phyloP scores from a whole-genome alignment of 2,113 vertebrate genomes.

The Paracanthobrama guichenoti region DNA sequence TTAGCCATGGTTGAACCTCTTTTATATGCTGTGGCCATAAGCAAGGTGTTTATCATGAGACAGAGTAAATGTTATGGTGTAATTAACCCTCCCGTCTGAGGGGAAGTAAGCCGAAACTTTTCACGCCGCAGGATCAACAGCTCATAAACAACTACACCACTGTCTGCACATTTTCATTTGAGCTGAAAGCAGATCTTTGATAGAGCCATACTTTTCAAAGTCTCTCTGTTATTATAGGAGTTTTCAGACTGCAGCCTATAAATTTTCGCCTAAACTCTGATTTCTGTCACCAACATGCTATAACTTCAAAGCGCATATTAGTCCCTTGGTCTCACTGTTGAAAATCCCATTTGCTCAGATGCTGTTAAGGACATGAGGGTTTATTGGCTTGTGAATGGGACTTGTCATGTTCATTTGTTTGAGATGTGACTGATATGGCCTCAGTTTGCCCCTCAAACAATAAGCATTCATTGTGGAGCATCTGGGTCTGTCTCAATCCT shows the following conservation, averaged over 20 bases:
- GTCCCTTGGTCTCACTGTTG: constrained; percentile 7
- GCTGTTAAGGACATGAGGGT: background rate
- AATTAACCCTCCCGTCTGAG: constrained; percentile 40
- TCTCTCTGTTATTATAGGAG: constrained; percentile 14
- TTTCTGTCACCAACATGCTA: background rate
- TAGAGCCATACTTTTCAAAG: background rate
- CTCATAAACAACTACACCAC: constrained; percentile 37
- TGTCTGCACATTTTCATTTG: constrained; percentile 24
- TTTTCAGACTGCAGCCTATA: constrained; percentile 6
- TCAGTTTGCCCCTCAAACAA: constrained; percentile 21
- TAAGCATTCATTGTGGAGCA: constrained; percentile 25
- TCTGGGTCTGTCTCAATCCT: constrained; percentile 7
- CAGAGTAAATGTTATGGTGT: constrained; percentile 54
- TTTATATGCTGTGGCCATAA: constrained; percentile 36
- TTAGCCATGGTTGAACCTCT: constrained; percentile 11
- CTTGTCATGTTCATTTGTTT: constrained; percentile 4
- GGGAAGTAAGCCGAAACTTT: constrained; percentile 19
- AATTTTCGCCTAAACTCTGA: background rate
- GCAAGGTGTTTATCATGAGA: constrained; percentile 46
- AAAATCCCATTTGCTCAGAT: constrained; percentile 30
- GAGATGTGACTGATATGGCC: constrained; percentile 15
- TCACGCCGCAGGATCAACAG: constrained; percentile 18
- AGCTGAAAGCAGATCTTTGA: constrained; percentile 20
- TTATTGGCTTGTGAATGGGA: constrained; percentile 25
- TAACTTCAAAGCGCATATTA: background rate